Evolutionary conservation across 2,888 invertebrate genomes (phyloP).

Genomic region (Glyphotaelius pellucidus): DNA sequence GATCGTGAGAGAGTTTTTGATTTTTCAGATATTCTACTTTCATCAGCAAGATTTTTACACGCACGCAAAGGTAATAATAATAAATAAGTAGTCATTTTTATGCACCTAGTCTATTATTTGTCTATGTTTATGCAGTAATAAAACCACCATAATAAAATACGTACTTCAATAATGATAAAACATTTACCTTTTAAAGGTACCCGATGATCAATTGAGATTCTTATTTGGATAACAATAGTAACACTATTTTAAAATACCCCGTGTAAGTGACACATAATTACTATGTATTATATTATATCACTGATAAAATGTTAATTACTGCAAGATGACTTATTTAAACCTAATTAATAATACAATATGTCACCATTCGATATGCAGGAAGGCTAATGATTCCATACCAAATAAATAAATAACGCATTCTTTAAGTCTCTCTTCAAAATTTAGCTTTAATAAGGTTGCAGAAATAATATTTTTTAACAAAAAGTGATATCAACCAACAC

Average conservation of each 20-base stretch:
- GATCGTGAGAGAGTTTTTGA: too few species aligned
- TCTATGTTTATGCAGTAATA: background rate
- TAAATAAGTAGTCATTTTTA: too few species aligned
- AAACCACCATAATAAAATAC: background rate
- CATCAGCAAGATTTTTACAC: too few species aligned
- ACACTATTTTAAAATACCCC: background rate
- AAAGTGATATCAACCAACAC: background rate
- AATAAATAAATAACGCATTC: background rate
- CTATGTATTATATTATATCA: background rate
- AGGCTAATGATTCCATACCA: background rate
- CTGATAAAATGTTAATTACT: background rate
- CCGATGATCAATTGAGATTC: background rate
- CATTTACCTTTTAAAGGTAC: too few species aligned
- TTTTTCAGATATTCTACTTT: too few species aligned
- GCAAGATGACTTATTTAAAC: background rate
- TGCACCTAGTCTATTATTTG: too few species aligned
- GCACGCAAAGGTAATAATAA: too few species aligned
- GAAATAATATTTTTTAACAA: background rate
- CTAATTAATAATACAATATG: background rate
- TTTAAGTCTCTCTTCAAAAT: background rate
- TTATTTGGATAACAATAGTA: background rate
- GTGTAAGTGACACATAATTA: background rate
- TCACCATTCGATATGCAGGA: background rate
- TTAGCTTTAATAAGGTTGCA: background rate
- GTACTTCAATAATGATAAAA: background rate